phyloP scores from a whole-genome alignment of 2,113 vertebrate species.

The Galeopterus variegatus region DNA sequence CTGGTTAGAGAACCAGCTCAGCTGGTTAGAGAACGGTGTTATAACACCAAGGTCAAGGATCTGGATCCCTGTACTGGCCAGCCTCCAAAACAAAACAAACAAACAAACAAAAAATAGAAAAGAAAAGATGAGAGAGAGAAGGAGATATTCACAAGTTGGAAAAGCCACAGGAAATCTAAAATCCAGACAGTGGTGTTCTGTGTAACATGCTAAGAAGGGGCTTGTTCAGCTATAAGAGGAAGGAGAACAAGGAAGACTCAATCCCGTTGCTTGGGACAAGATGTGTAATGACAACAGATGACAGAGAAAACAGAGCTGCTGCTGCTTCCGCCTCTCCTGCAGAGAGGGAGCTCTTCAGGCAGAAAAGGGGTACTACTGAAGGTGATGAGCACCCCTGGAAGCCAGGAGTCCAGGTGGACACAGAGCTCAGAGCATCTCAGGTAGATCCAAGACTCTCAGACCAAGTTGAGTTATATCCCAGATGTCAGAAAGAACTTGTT shows the following conservation, averaged over 20 bases:
- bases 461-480: neutral
- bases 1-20: no score
- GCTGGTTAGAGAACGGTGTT: no score
- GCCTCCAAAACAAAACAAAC: neutral
- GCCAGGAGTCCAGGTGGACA: neutral
- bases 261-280: neutral
- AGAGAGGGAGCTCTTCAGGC: neutral
- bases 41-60: no score
- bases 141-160: neutral
- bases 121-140: neutral
- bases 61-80: no score
- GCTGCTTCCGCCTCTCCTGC: neutral
- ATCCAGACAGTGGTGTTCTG: neutral
- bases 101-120: neutral
- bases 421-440: neutral
- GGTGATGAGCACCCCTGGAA: rapidly evolving
- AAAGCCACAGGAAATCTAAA: neutral
- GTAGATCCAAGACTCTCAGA: neutral
- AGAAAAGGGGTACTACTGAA: neutral
- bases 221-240: neutral
- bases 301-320: neutral
- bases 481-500: neutral
- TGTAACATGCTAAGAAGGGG: neutral
- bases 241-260: neutral
- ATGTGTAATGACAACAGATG: neutral